A percentile compares a stretch with the other conserved stretches of the same genome.
These are phyloP conservation scores for Shinisaurus crocodilurus DNA, from an alignment of 2,113 vertebrate species.

Conservation along the genomic window DNA sequence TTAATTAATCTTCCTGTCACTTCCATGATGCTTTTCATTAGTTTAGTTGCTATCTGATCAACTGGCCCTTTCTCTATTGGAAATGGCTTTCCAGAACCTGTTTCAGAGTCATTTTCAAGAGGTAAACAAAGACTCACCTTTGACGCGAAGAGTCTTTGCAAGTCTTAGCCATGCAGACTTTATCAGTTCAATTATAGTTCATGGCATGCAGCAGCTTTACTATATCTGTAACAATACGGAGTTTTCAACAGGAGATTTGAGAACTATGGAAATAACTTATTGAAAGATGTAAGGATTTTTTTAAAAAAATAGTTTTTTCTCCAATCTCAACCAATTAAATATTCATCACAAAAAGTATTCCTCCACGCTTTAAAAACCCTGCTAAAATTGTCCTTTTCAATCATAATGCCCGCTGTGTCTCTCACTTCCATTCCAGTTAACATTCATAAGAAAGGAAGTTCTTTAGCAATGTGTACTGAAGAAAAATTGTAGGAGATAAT, in stretches of 20 bases:
- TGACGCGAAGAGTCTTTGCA: constrained; percentile 50
- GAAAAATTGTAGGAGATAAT: constrained; percentile 14
- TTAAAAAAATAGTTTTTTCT: not conserved
- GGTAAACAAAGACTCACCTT: constrained; percentile 73
- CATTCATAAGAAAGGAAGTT: not conserved
- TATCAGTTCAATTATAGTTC: constrained; percentile 48
- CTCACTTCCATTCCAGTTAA: not conserved
- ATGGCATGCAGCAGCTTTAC: constrained; percentile 22
- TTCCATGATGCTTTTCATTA: constrained; percentile 93
- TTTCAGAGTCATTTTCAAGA: constrained; percentile 65
- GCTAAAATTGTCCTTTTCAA: not conserved
- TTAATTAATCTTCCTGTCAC: constrained; percentile 99
- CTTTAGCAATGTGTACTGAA: not conserved
- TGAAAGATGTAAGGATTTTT: not conserved
- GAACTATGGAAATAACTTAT: constrained; percentile 48
- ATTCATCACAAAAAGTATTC: constrained; percentile 27
- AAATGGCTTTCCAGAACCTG: constrained; percentile 72
- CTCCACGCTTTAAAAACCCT: not conserved
- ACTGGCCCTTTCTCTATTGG: constrained; percentile 74
- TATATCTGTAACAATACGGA: constrained; percentile 30
- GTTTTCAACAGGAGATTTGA: constrained; percentile 30
- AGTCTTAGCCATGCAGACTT: constrained; percentile 47
- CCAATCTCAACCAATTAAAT: constrained; percentile 26
- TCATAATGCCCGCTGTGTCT: not conserved
- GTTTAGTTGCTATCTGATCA: constrained; percentile 93